Evolutionary conservation across 2,888 invertebrate species (phyloP), one percentile per base, ranked within the genome.

Genomic region (Lycocerus yunnanus): DNA sequence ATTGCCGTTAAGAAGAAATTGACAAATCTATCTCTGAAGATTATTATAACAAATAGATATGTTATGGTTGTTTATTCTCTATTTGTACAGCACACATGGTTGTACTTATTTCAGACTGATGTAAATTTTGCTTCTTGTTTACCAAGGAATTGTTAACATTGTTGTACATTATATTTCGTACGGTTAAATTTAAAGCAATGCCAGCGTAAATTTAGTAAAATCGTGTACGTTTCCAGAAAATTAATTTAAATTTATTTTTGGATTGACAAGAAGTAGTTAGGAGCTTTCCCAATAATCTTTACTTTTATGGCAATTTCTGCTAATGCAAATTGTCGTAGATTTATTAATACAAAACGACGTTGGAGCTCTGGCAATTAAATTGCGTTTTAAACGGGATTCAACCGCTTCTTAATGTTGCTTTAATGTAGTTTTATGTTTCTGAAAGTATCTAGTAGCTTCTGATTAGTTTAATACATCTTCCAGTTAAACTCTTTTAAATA

Each of bases 401-500:
- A 72, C 69, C 72, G 74, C 68, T 72, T 59, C 72, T 71, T 77
- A 77, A 77, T 72, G 77, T 72, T 65, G 60, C 15, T 74, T 77
- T 77, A 77, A 77, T 77, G 74, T 74, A 69, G 73, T 66, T 74
- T 74, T 77, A 77, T 69, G 72, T 68, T 71, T 74, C 71, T 68
- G 63, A 74, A 71, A 61, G 61, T 61, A 61, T 61, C 15, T 61
- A 59, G 18, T 18, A 18, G 61, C 18, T 16, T 16, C 13, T 16
- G 15, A 61, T 61, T 61, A 61, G 13, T 61, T 61, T 61, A 61
- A 43, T 43, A 43, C 27, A 43, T 43, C 27, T 43, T 43, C 27
- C 27, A 43, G 27, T 43, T 43, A 43, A 43, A 43, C 27, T 43
- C 27, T 43, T 43, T 43, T 43, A 43, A 43, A 43, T 43, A 43